These are phyloP conservation scores for Cydia fagiglandana DNA, from an alignment of 1,140 invertebrate species.

Conservation along the genomic window DNA sequence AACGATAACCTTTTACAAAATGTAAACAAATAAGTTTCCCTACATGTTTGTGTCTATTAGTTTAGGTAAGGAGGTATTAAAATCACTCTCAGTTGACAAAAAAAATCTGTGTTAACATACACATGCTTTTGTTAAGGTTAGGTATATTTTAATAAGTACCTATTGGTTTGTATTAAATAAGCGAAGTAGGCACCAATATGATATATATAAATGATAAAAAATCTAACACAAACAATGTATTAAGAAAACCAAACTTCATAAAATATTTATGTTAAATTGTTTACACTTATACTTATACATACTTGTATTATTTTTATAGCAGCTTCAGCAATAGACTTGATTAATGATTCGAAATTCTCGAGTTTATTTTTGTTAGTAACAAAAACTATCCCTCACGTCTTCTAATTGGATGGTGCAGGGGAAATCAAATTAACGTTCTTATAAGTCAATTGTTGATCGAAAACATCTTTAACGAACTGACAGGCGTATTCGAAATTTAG, in stretches of 20 bases:
- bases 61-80: background rate
- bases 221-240: background rate
- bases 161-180: too few species aligned
- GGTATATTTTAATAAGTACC: too few species aligned
- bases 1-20: background rate
- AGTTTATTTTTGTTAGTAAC: slow-evolving; percentile 42
- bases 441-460: slow-evolving; percentile 7
- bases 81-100: too few species aligned
- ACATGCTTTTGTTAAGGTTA: too few species aligned
- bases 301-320: slow-evolving; percentile 52
- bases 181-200: too few species aligned
- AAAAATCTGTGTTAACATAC: too few species aligned
- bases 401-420: slow-evolving; percentile 55
- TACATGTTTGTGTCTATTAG: background rate
- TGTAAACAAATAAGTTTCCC: background rate
- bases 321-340: slow-evolving; percentile 51
- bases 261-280: slow-evolving; percentile 45
- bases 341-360: slow-evolving; percentile 48
- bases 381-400: slow-evolving; percentile 25
- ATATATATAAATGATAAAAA: too few species aligned
- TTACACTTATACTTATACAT: too few species aligned
- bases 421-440: slow-evolving; percentile 21
- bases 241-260: background rate
- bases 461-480: slow-evolving; percentile 16
- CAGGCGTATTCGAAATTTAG: too few species aligned